These are phyloP conservation scores for Synanceia verrucosa DNA, from an alignment of 2,797 vertebrate genomes.

Conservation along the genomic window DNA sequence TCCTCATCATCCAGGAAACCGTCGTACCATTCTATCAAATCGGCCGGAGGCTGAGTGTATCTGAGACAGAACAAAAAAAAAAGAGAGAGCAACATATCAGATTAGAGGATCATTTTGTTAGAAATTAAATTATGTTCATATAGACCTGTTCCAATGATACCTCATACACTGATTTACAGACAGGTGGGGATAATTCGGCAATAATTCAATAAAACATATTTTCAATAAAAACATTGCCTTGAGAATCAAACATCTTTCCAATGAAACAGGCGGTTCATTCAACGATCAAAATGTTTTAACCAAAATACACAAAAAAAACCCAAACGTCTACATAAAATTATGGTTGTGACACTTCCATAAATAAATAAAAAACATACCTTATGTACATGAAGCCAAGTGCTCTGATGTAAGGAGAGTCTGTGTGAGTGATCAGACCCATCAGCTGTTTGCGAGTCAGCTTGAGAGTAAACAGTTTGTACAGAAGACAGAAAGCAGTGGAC, in stretches of 20 bases:
- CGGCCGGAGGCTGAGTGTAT: slow-evolving; percentile 97
- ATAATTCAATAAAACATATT: background rate
- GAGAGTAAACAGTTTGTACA: slow-evolving; percentile 98
- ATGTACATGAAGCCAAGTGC: slow-evolving; percentile 99
- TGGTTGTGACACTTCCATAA: background rate
- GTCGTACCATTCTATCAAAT: slow-evolving; percentile 99
- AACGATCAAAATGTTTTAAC: too few relatives aligned
- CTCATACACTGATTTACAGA: background rate
- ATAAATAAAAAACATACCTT: slow-evolving; percentile 80
- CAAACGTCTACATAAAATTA: background rate
- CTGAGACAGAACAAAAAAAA: slow-evolving; percentile 69
- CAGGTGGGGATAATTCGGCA: background rate
- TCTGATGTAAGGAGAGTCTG: slow-evolving; percentile 98
- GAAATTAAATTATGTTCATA: background rate
- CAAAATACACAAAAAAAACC: background rate
- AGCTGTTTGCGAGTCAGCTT: slow-evolving; percentile 99
- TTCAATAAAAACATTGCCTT: background rate
- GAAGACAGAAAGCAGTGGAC: slow-evolving; percentile 97
- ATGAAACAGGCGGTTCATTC: background rate
- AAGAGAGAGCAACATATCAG: background rate
- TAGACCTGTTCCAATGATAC: background rate
- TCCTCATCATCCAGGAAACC: slow-evolving; percentile 99
- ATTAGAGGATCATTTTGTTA: background rate
- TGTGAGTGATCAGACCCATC: slow-evolving; percentile 99
- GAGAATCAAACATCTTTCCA: background rate